A percentile compares a stretch with the other conserved stretches of the same genome.
phyloP scores from a whole-genome alignment of 2,888 invertebrate species.

The Clepsis dumicolana region DNA sequence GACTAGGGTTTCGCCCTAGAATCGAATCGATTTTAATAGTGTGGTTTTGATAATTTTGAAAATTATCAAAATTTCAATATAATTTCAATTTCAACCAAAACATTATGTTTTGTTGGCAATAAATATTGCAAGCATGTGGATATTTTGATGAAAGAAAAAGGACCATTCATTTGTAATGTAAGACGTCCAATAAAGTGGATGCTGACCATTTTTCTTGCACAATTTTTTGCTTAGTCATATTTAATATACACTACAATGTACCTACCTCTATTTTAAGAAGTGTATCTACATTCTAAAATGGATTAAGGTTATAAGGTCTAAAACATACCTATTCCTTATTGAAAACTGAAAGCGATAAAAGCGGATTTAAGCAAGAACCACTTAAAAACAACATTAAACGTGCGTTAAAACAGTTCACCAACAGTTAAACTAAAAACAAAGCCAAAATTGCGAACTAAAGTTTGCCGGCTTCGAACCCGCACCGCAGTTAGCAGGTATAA shows the following conservation, averaged over 20 bases:
- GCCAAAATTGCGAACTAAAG: slow-evolving; percentile 26
- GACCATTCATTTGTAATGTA: not conserved
- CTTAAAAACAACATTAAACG: slow-evolving; percentile 22
- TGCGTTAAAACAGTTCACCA: slow-evolving; percentile 11
- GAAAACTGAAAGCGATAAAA: slow-evolving; percentile 6
- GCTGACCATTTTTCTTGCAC: not conserved
- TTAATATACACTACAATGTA: too few relatives aligned
- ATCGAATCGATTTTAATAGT: too few relatives aligned
- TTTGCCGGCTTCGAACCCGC: slow-evolving; percentile 6
- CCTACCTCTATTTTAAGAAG: too few relatives aligned
- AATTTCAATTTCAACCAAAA: too few relatives aligned
- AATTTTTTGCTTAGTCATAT: slow-evolving; percentile 5
- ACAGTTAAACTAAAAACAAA: slow-evolving; percentile 32
- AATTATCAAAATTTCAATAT: too few relatives aligned
- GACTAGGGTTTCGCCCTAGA: too few relatives aligned
- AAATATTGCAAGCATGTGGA: not conserved
- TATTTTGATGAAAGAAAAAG: not conserved
- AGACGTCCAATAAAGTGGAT: not conserved
- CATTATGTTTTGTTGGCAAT: too few relatives aligned
- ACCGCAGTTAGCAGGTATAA: slow-evolving; percentile 30
- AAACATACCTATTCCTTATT: too few relatives aligned
- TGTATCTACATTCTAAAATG: too few relatives aligned
- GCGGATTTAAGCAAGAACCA: slow-evolving; percentile 1
- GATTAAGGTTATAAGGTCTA: too few relatives aligned
- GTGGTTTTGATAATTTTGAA: too few relatives aligned